Evolutionary conservation across 2,113 vertebrate species (phyloP), one percentile per base, ranked within the genome.

Genomic region (Cariama cristata): DNA sequence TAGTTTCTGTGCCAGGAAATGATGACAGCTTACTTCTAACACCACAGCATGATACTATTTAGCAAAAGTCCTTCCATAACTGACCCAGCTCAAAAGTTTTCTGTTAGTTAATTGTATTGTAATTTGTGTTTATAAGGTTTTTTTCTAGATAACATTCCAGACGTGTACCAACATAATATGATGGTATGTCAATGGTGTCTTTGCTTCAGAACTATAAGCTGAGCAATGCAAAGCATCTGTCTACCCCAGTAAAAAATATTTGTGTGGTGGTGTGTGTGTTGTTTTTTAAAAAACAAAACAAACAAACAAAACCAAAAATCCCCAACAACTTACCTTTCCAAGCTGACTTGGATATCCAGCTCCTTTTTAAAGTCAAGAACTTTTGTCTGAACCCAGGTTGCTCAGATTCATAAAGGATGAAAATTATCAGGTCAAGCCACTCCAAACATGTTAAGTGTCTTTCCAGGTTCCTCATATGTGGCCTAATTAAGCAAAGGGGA

Each of bases 401-500:
- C 44, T 93, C 45, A 44, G 35, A 62, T 63, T 75, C 9, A 42
- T 42, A 38, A 74, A 53, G 22, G 52, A 66, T 83, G 33, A 90
- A 76, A 76, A 75, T 90, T 67, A 95, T 59, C 91, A 93, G 76
- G 76, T 92, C 83, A 91, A 66, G 76, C 32, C 32, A 66, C 16
- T 87, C 72, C 21, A 77, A 26, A 28, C 11, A 16, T 83, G 52
- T 17, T 16, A 76, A 72, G 20, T 80, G n/a, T 62, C 42, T 74
- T 91, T 27, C 23, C 33, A 20, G 17, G 30, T 86, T 86, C 55
- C 71, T 92, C 22, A 1, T 44, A 15, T 23, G 27, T 90, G 90
- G 62, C 90, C 90, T 94, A 82, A 81, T 96, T 93, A 93, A 55
- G 74, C 47, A 95, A 94, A 93, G 79, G 14, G 60, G 87, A 92